Percentiles rank a stretch among this genome's conserved stretches.
These are phyloP conservation scores for Ischnus inquisitorius DNA, from an alignment of 2,888 invertebrate genomes.

Conservation along the genomic window DNA sequence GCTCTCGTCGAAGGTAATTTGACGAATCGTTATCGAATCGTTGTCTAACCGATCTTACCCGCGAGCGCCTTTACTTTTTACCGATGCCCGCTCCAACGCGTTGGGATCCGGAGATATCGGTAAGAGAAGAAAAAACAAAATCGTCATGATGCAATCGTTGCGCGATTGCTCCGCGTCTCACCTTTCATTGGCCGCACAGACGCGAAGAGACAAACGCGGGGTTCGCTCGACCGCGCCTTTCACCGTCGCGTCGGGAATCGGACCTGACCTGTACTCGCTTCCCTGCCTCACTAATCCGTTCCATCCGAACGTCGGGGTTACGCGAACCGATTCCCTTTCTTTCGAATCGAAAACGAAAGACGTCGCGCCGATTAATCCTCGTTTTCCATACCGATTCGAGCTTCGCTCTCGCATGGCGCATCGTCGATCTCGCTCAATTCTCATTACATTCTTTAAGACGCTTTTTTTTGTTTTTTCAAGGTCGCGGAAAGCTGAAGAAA, in stretches of 20 bases:
- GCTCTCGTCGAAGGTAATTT: slow-evolving; percentile 92
- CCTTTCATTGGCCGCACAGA: slow-evolving; percentile 37
- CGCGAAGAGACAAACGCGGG: slow-evolving; percentile 58
- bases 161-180: slow-evolving; percentile 58
- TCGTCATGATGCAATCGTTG: slow-evolving; percentile 56
- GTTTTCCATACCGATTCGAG: neutral
- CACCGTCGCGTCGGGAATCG: slow-evolving; percentile 67
- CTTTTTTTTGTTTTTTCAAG: slow-evolving; percentile 84
- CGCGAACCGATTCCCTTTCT: slow-evolving; percentile 60
- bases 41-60: neutral
- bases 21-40: neutral
- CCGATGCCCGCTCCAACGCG: neutral
- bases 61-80: slow-evolving; percentile 29
- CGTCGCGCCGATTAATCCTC: neutral
- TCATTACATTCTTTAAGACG: neutral
- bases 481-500: slow-evolving; percentile 92
- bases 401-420: neutral
- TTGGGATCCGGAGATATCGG: slow-evolving; percentile 6
- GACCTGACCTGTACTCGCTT: slow-evolving; percentile 53
- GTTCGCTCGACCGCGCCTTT: slow-evolving; percentile 71
- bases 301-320: slow-evolving; percentile 27
- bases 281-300: slow-evolving; percentile 44
- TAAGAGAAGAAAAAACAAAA: slow-evolving; percentile 35
- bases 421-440: neutral
- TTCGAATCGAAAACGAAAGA: slow-evolving; percentile 23